Evolutionary conservation across 2,113 vertebrate genomes (phyloP), one percentile per base, ranked within the genome.

Genomic region (Solea senegalensis): DNA sequence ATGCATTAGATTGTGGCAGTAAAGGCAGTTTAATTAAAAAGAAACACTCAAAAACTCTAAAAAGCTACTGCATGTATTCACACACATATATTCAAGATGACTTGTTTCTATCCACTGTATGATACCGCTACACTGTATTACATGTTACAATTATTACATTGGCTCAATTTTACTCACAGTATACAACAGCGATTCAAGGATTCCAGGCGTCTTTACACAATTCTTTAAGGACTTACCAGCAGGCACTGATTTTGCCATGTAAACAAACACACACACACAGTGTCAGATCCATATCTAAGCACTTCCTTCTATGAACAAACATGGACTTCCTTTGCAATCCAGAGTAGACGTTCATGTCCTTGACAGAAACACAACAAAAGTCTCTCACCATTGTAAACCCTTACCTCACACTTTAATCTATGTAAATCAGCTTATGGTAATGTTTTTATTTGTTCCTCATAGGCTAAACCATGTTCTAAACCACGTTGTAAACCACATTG

Each of bases 301-400:
- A 43, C 39, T 75, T 82, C 63, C 43, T n/a, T 73, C 43, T 59
- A 14, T 67, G 80, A 84, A 80, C 70, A 84, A 78, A 82, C 76
- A 60, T n/a, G 46, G 74, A 82, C 69, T 56, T 82, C 80, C 67
- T 72, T 46, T 15, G 13, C 53, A 67, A 13, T 80, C 63, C 44
- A 0, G 60, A 72, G 52, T 34, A 62, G 67, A 75, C 71, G 28
- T 66, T 44, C 43, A 3, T 6, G 59, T 83, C 58, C 60, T 65
- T 57, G 75, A 83, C 5, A 40, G n/a, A 61, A 84, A 70, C 15
- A 34, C 46, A 41, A n/a, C 41, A 34, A 46, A 60, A 61, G n/a
- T 67, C 58, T 65, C 51, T 71, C 13, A 8, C 65, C 65, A 8
- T 40, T 14, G 8, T 56, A 56, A 74, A 14, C 15, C 52, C 10